Percentiles rank a stretch among this genome's conserved stretches.
These are phyloP conservation scores for Cryptoprocta ferox DNA, from an alignment of 2,797 vertebrate species.

Conservation along the genomic window DNA sequence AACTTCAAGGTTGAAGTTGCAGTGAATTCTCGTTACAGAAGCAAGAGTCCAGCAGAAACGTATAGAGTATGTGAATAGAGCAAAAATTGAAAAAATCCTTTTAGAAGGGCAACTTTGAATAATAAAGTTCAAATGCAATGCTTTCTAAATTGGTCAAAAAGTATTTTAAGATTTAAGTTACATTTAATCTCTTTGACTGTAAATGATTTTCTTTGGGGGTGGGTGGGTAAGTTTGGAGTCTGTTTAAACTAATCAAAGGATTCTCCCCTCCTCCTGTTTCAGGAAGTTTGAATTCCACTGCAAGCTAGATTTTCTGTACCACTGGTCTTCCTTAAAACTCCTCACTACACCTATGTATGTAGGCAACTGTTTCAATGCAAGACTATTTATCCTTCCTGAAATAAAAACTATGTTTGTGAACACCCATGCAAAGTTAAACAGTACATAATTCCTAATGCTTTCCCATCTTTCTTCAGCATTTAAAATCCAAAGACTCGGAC, in stretches of 20 bases:
- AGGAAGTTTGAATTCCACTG: slow-evolving; percentile 28
- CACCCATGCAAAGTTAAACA: neutral
- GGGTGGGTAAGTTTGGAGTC: neutral
- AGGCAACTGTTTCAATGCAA: slow-evolving; percentile 1
- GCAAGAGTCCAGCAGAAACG: slow-evolving; percentile 93
- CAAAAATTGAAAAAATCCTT: slow-evolving; percentile 92
- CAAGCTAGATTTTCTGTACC: neutral
- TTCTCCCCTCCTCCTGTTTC: neutral
- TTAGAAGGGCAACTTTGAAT: slow-evolving; percentile 90
- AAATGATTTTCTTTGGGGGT: neutral
- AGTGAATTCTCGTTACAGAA: slow-evolving; percentile 93
- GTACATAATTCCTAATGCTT: slow-evolving; percentile 18
- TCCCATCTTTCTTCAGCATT: slow-evolving; percentile 19
- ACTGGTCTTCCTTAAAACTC: slow-evolving; percentile 1
- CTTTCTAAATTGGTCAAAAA: slow-evolving; percentile 43
- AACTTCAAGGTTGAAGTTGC: slow-evolving; percentile 93
- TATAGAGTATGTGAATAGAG: slow-evolving; percentile 93
- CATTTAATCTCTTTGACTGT: neutral
- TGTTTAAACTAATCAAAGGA: neutral
- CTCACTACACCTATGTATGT: neutral
- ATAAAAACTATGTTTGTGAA: slow-evolving; percentile 9
- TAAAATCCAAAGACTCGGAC: slow-evolving; percentile 23
- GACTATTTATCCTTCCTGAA: slow-evolving; percentile 17
- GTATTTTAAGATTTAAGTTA: neutral
- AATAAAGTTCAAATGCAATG: slow-evolving; percentile 43